These are phyloP conservation scores for Prenolepis imparis DNA, from an alignment of 2,888 invertebrate genomes.

Conservation along the genomic window DNA sequence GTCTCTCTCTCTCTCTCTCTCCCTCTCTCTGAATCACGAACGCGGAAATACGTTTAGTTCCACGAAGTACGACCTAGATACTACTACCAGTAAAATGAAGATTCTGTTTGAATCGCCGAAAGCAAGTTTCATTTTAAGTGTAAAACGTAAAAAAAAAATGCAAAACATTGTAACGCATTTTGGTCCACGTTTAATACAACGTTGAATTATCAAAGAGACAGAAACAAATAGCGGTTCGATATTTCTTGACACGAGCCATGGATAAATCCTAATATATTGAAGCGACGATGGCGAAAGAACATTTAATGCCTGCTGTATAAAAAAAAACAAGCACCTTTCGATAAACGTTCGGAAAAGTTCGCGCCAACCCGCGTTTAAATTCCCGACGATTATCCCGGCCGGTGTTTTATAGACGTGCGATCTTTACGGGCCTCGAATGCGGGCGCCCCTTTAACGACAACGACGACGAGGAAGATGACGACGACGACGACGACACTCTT, in stretches of 20 bases:
- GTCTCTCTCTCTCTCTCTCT: not conserved
- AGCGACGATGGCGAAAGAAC: constrained; percentile 2
- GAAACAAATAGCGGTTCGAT: constrained; percentile 15
- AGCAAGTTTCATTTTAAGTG: constrained; percentile 29
- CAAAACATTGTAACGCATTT: constrained; percentile 26
- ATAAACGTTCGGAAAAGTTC: constrained; percentile 13
- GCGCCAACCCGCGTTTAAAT: constrained; percentile 31
- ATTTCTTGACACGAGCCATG: not conserved
- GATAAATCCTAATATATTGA: constrained; percentile 21
- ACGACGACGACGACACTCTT: constrained; percentile 27
- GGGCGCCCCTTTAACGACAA: constrained; percentile 53
- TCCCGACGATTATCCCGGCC: constrained; percentile 31
- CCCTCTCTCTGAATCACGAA: not conserved
- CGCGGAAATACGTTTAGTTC: constrained; percentile 30
- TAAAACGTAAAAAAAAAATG: constrained; percentile 25
- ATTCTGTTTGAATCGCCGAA: constrained; percentile 37
- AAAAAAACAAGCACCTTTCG: constrained; percentile 20
- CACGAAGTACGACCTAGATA: constrained; percentile 24
- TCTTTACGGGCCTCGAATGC: constrained; percentile 50
- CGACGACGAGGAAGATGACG: not conserved
- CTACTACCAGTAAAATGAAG: constrained; percentile 27
- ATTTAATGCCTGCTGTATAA: constrained; percentile 16
- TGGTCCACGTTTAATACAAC: not conserved
- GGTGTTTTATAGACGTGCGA: constrained; percentile 50
- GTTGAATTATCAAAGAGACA: not conserved